Conservation (phyloP, 2,888 invertebrate genomes). For the Argynnis bischoffii region DNA sequence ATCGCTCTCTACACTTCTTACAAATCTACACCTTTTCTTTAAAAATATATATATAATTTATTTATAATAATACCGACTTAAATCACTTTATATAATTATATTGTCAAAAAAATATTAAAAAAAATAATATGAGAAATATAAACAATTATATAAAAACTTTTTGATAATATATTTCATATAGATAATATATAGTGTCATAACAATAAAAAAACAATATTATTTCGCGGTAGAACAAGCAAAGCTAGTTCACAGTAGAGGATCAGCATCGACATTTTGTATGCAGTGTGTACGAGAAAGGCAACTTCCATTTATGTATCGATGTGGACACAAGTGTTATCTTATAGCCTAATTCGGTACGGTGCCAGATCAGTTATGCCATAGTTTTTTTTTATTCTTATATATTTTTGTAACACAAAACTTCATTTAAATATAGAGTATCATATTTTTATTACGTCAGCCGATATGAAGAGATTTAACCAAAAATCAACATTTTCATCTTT, state of each 20-base stretch:
- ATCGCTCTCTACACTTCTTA: constrained; percentile 64
- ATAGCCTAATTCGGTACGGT: constrained; percentile 63
- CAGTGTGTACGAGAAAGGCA: constrained; percentile 59
- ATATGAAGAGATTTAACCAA: constrained; percentile 4
- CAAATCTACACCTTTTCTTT: constrained; percentile 26
- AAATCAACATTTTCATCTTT: background rate
- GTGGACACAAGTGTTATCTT: constrained; percentile 66
- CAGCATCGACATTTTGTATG: background rate
- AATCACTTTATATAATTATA: background rate
- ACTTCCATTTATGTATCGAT: constrained; percentile 51
- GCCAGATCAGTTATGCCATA: constrained; percentile 41
- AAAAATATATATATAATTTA: background rate
- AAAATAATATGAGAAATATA: background rate
- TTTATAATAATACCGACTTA: background rate
- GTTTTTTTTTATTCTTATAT: constrained; percentile 36
- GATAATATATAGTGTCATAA: background rate
- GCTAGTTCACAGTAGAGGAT: background rate
- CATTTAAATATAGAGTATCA: background rate
- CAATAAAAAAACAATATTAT: background rate
- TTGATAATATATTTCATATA: background rate
- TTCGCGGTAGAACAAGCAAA: background rate
- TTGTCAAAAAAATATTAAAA: background rate
- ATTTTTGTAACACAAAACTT: constrained; percentile 36
- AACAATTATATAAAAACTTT: background rate
- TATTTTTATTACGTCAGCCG: background rate